Percentiles rank a stretch among this genome's conserved stretches.
phyloP scores from a whole-genome alignment of 2,888 invertebrate genomes.

The Thyatira batis region DNA sequence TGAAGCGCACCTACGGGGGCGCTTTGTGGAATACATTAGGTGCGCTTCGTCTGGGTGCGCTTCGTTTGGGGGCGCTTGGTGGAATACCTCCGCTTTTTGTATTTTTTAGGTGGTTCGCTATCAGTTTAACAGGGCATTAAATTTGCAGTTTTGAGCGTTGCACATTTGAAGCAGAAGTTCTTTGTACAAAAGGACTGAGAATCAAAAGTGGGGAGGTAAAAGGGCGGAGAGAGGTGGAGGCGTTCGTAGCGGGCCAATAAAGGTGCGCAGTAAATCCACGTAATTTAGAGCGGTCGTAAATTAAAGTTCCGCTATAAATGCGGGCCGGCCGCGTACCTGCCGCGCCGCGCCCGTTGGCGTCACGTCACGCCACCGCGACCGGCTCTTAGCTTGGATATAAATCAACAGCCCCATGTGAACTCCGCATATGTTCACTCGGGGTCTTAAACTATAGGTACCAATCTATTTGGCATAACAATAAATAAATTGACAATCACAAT shows the following conservation, averaged over 20 bases:
- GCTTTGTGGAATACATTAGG: too few species aligned
- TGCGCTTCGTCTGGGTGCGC: too few species aligned
- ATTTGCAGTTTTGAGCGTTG: slow-evolving; percentile 56
- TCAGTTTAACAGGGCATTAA: slow-evolving; percentile 55
- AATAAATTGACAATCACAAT: too few species aligned
- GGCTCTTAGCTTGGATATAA: slow-evolving; percentile 29
- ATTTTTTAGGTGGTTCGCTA: too few species aligned
- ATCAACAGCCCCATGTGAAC: slow-evolving; percentile 61
- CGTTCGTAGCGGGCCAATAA: slow-evolving; percentile 77
- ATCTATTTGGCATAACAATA: too few species aligned
- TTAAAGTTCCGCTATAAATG: slow-evolving; percentile 80
- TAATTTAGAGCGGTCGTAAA: slow-evolving; percentile 81
- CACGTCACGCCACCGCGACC: slow-evolving; percentile 53
- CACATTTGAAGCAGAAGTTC: slow-evolving; percentile 52
- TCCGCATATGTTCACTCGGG: slow-evolving; percentile 44
- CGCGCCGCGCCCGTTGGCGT: slow-evolving; percentile 52
- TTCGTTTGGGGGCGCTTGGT: too few species aligned
- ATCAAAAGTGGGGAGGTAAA: slow-evolving; percentile 42
- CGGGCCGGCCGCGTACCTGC: slow-evolving; percentile 70
- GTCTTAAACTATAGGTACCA: slow-evolving; percentile 11
- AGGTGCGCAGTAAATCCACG: slow-evolving; percentile 80
- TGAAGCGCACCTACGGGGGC: too few species aligned
- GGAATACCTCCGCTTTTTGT: too few species aligned
- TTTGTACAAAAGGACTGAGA: slow-evolving; percentile 52
- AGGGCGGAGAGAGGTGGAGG: slow-evolving; percentile 54